Conservation (phyloP, 2,113 vertebrate genomes). For the Coracopsis vasa region DNA sequence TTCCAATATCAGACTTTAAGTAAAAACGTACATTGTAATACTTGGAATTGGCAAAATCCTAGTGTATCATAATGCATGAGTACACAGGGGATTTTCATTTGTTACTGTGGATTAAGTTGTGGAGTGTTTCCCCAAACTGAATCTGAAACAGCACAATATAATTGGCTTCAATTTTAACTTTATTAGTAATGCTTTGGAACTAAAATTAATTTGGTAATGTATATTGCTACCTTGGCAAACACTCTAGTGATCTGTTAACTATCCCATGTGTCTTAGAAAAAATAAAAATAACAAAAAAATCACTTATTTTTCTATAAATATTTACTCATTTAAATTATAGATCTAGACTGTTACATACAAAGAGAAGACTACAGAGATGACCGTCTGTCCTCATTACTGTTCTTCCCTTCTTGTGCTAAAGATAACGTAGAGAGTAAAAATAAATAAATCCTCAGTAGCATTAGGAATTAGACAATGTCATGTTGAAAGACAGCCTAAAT, state of each 20-base stretch:
- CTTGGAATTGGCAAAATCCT: not conserved
- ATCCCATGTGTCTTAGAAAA: not conserved
- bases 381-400: not conserved
- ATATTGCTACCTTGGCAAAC: not conserved
- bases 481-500: slow-evolving; percentile 6
- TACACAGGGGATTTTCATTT: not conserved
- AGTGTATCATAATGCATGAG: not conserved
- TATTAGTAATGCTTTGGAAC: not conserved
- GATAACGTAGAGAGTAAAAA: slow-evolving; percentile 42
- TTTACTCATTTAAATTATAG: not conserved
- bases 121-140: not conserved
- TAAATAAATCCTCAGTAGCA: slow-evolving; percentile 56
- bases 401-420: slow-evolving; percentile 41
- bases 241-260: not conserved
- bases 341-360: not conserved
- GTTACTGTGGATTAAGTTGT: rapidly evolving
- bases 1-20: not conserved
- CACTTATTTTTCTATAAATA: not conserved
- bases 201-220: not conserved
- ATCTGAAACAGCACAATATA: rapidly evolving
- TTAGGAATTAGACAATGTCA: slow-evolving; percentile 49
- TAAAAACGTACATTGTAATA: not conserved
- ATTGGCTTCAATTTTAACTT: not conserved
- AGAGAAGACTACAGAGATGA: not conserved
- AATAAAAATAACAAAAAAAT: not conserved